phyloP scores from a whole-genome alignment of 92 coral and sea anemone genomes.

The Siderastrea radians region DNA sequence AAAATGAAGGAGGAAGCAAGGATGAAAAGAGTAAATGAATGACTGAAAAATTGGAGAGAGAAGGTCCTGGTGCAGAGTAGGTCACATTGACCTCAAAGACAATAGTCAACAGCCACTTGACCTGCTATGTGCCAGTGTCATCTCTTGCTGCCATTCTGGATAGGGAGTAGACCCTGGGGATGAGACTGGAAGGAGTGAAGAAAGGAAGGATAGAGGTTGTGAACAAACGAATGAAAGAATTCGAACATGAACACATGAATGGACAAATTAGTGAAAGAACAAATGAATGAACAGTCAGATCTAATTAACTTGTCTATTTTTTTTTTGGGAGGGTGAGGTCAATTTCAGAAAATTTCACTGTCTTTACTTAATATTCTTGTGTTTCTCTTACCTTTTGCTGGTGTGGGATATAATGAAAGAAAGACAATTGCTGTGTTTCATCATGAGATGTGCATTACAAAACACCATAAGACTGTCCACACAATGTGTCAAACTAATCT shows the following conservation, averaged over 20 bases:
- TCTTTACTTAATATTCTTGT: not conserved
- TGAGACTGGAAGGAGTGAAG: too few species aligned
- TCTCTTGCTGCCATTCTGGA: too few species aligned
- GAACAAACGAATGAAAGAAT: not conserved
- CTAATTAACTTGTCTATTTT: not conserved
- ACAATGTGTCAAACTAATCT: constrained; percentile 86
- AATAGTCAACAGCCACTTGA: too few species aligned
- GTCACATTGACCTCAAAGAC: too few species aligned
- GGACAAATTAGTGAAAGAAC: not conserved
- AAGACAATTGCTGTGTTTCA: constrained; percentile 87
- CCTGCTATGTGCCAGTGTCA: too few species aligned
- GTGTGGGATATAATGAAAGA: constrained; percentile 87
- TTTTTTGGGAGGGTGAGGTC: too few species aligned
- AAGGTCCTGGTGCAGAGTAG: too few species aligned
- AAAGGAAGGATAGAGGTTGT: not conserved
- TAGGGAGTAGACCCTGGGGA: not conserved
- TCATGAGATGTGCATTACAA: constrained; percentile 92
- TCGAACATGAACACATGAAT: not conserved
- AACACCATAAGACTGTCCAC: constrained; percentile 92
- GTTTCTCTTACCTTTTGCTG: constrained; percentile 71
- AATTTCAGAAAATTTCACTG: not conserved
- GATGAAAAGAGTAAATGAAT: not conserved
- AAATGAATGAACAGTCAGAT: not conserved
- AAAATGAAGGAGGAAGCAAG: not conserved
- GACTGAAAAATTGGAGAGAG: not conserved